These are phyloP conservation scores for Guaruba guarouba DNA, from an alignment of 2,113 vertebrate genomes.

Conservation along the genomic window DNA sequence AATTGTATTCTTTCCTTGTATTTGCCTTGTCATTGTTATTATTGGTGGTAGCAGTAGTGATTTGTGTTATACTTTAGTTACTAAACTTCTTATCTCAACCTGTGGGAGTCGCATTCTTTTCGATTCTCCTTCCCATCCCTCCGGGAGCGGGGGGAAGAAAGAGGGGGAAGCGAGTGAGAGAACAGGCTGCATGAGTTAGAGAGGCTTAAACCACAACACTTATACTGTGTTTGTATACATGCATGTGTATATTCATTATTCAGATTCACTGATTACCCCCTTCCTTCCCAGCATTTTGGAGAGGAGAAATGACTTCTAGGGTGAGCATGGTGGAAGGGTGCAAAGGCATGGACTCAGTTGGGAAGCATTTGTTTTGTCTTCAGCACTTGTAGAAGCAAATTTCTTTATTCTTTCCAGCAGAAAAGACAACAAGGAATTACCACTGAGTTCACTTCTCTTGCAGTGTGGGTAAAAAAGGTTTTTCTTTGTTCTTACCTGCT, in stretches of 20 bases:
- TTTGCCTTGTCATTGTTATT: no score
- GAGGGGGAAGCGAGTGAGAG: no score
- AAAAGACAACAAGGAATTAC: background rate
- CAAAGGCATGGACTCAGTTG: background rate
- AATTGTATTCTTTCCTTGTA: no score
- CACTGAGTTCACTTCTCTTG: background rate
- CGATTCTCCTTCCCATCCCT: no score
- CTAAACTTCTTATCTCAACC: no score
- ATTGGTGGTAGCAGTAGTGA: no score
- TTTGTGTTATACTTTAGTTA: no score
- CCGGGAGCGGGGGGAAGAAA: no score
- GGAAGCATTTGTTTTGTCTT: conserved; percentile 11
- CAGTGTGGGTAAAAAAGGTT: background rate
- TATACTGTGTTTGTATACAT: background rate
- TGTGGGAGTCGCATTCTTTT: no score
- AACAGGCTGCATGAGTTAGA: no score
- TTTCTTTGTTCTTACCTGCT: background rate
- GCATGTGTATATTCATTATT: background rate
- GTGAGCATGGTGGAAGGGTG: background rate
- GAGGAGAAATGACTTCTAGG: background rate
- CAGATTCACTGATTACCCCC: background rate
- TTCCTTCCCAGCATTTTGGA: background rate
- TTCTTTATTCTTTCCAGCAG: background rate
- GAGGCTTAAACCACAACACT: background rate
- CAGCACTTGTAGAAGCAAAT: background rate